Evolutionary conservation across 53 echinoderm and acorn worm genomes (phyloP).

Genomic region (Henricia sp.): DNA sequence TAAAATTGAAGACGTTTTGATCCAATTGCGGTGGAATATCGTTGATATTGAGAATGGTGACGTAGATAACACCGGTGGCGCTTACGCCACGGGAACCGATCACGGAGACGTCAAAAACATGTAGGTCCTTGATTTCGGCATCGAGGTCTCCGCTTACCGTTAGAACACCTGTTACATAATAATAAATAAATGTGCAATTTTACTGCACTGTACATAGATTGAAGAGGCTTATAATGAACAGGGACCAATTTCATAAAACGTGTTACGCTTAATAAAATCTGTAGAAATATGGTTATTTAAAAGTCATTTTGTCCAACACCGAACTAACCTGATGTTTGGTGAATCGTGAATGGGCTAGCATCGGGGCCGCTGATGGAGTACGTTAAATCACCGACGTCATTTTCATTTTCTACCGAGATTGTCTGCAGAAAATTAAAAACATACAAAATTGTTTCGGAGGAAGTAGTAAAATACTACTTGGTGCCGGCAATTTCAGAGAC

Average conservation of each 20-base stretch:
- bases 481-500: no score
- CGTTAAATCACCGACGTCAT: conserved; percentile 64
- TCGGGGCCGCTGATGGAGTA: conserved; percentile 75
- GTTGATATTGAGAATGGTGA: conserved; percentile 83
- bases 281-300: no score
- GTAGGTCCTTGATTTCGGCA: conserved; percentile 66
- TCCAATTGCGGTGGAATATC: conserved; percentile 75
- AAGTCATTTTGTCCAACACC: no score
- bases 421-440: conserved; percentile 28
- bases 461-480: no score
- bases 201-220: no score
- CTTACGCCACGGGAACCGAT: conserved; percentile 66
- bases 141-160: conserved; percentile 69
- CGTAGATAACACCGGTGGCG: conserved; percentile 63
- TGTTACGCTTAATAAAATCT: no score
- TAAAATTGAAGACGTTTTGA: conserved; percentile 67
- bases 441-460: no score
- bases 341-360: conserved; percentile 67
- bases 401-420: conserved; percentile 29
- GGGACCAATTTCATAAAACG: no score
- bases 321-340: conserved; percentile 71
- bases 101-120: conserved; percentile 77
- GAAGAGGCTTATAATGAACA: no score
- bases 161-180: conserved; percentile 47
- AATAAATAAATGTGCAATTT: no score